A percentile compares a stretch with the other conserved stretches of the same genome.
These are phyloP conservation scores for Acanthococcus lagerstroemiae DNA, from an alignment of 2,888 invertebrate genomes.

Conservation along the genomic window DNA sequence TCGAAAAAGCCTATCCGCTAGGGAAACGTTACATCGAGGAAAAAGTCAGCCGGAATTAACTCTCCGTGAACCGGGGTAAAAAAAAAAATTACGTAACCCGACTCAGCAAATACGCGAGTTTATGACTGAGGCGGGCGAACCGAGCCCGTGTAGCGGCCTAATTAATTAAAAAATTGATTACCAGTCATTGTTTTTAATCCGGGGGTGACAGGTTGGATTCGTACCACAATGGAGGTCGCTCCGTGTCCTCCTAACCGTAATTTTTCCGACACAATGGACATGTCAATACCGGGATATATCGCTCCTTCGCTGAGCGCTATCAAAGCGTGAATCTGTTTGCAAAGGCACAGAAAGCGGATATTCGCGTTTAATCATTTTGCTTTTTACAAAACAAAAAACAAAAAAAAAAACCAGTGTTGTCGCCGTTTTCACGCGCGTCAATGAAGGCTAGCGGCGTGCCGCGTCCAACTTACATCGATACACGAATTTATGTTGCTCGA, in stretches of 20 bases:
- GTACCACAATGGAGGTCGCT: slow-evolving; percentile 54
- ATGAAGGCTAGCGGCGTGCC: not conserved
- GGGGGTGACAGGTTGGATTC: slow-evolving; percentile 53
- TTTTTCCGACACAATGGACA: slow-evolving; percentile 55
- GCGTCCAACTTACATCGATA: slow-evolving; percentile 55
- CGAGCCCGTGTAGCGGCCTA: not conserved
- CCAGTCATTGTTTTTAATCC: slow-evolving; percentile 58
- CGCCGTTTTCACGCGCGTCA: too few relatives aligned
- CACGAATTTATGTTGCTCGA: slow-evolving; percentile 58
- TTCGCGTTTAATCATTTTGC: too few relatives aligned
- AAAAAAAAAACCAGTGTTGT: slow-evolving; percentile 11
- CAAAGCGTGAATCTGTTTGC: slow-evolving; percentile 52
- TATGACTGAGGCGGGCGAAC: too few relatives aligned
- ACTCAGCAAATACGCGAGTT: too few relatives aligned
- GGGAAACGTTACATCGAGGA: too few relatives aligned
- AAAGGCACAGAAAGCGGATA: slow-evolving; percentile 16
- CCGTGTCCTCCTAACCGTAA: slow-evolving; percentile 55
- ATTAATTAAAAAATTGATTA: slow-evolving; percentile 40
- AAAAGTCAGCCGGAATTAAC: too few relatives aligned
- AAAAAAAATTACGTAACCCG: too few relatives aligned
- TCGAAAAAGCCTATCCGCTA: too few relatives aligned
- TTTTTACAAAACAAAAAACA: not conserved
- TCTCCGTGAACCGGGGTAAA: too few relatives aligned
- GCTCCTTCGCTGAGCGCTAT: slow-evolving; percentile 55
- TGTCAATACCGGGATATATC: slow-evolving; percentile 55